Evolutionary conservation across 2,888 invertebrate genomes (phyloP).

Genomic region (Chymomyza procnemis): DNA sequence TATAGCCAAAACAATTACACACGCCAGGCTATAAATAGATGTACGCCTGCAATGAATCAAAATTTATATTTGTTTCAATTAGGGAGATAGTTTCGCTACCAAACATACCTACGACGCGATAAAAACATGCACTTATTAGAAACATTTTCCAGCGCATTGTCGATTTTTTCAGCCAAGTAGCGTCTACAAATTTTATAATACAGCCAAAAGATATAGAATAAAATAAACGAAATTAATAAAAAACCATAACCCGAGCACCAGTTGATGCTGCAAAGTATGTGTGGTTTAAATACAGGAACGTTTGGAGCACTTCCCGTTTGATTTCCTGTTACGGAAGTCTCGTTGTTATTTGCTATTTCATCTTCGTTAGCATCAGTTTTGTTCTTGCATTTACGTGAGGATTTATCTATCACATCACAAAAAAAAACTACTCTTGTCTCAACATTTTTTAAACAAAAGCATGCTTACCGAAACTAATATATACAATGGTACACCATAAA

Average conservation of each 20-base stretch:
- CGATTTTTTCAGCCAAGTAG: no score
- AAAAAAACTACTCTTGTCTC: no score
- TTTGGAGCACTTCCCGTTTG: not conserved
- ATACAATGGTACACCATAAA: no score
- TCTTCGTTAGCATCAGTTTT: not conserved
- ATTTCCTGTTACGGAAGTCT: not conserved
- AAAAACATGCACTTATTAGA: no score
- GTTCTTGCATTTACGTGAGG: no score
- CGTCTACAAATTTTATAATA: conserved; percentile 31
- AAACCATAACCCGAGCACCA: conserved; percentile 40
- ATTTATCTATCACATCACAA: no score
- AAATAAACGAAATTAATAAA: conserved; percentile 2
- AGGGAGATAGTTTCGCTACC: not conserved
- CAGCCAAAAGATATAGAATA: conserved; percentile 40
- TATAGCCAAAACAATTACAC: not conserved
- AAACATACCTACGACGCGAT: not conserved
- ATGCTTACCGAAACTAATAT: no score
- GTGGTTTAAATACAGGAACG: not conserved
- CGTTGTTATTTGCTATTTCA: not conserved
- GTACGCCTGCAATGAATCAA: conserved; percentile 11
- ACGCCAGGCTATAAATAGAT: conserved; percentile 21
- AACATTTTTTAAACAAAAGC: no score
- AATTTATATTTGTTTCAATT: not conserved
- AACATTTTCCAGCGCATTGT: no score
- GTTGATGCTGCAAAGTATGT: conserved; percentile 23